Conservation (phyloP, 2,888 invertebrate species). For the Dryadula phaetusa region DNA sequence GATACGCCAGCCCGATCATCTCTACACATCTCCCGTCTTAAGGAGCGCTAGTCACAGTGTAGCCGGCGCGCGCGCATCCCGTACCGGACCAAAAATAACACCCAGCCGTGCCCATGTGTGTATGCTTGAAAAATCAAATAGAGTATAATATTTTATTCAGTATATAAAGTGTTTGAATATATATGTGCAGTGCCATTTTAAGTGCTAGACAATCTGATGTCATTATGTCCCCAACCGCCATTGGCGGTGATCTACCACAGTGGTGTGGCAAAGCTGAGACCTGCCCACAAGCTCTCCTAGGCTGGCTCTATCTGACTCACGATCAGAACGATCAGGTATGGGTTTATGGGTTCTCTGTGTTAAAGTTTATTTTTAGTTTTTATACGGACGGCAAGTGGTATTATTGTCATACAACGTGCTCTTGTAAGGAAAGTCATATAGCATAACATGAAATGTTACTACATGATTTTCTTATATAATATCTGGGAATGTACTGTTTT, state of each 20-base stretch:
- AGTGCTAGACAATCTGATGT: slow-evolving; percentile 55
- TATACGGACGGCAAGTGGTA: slow-evolving; percentile 17
- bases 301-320: slow-evolving; percentile 74
- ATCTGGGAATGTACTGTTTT: neutral
- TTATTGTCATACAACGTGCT: slow-evolving; percentile 21
- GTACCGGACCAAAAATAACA: slow-evolving; percentile 74
- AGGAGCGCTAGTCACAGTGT: slow-evolving; percentile 75
- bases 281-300: slow-evolving; percentile 72
- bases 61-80: slow-evolving; percentile 78
- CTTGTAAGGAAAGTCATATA: too few relatives aligned
- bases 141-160: neutral
- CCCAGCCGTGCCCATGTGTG: slow-evolving; percentile 58
- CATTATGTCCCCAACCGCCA: slow-evolving; percentile 76
- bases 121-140: slow-evolving; percentile 49
- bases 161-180: slow-evolving; percentile 2
- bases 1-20: slow-evolving; percentile 42
- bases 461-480: slow-evolving; percentile 19
- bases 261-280: slow-evolving; percentile 75
- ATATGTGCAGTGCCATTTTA: slow-evolving; percentile 42
- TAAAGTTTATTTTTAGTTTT: slow-evolving; percentile 34
- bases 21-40: slow-evolving; percentile 76
- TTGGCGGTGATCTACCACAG: slow-evolving; percentile 73
- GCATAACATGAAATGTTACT: too few relatives aligned
- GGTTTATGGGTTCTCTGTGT: neutral
- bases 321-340: slow-evolving; percentile 79